Evolutionary conservation across 2,113 vertebrate species (phyloP), one percentile per base, ranked within the genome.

Genomic region (Pithys albifrons): DNA sequence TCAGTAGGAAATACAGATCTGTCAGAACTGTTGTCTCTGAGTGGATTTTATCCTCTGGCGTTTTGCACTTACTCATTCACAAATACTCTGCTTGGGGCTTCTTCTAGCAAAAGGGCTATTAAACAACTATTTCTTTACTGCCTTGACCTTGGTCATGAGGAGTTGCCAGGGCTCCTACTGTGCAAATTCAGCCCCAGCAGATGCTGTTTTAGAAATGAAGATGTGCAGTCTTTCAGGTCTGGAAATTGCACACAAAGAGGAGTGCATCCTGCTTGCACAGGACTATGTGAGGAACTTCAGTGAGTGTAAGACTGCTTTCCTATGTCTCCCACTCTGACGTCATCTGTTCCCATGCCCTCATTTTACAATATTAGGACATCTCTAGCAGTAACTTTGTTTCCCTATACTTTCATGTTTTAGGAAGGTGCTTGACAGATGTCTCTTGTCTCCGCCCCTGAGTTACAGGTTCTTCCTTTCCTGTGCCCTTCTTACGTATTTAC

Each of bases 201-300:
- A 16, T 80, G 49, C 23, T 62, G 1, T 45, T 93, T 69, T 24
- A 66, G 69, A 92, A 78, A 20, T 7, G 4, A 59, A 70, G 16
- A 51, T 57, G 72, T 80, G 19, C 3, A 23, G 29, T 45, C 29
- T 75, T 76, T 69, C 18, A 59, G 33, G 19, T 19, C 17, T 8
- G 18, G 22, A 28, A 35, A 5, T 8, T 58, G 35, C 35, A 37
- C 16, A 12, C 2, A 2, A 52, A 57, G 52, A 72, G 46, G 31
- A 70, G 15, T 7, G 6, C 29, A 43, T 31, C 9, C n/a, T 76
- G 48, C 4, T 1, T 24, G 29, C 20, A 7, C 5, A 29, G 48
- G 29, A 10, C 1, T 2, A 4, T 24, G 9, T 19, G 48, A 64
- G 13, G n/a, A 55, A 25, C 46, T 49, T 70, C 0, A 51, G 33